Conservation (phyloP, 2,797 vertebrate genomes). For the Phylloscopus collybita region DNA sequence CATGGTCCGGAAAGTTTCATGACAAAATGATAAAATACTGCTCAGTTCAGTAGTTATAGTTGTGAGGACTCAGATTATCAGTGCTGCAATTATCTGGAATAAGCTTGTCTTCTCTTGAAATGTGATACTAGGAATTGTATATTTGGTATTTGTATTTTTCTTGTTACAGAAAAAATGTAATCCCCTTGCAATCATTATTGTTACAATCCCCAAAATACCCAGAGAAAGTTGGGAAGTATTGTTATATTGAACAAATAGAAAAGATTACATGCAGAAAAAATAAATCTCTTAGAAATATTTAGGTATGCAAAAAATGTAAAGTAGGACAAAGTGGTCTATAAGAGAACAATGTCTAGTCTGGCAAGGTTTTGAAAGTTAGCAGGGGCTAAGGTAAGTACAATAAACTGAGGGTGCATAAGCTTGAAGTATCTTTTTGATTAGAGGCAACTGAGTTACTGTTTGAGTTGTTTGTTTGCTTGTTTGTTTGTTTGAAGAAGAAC, state of each 20-base stretch:
- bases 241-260: not conserved
- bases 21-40: constrained; percentile 10
- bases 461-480: not conserved
- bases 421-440: not conserved
- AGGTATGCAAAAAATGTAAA: not conserved
- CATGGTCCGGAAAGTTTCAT: not conserved
- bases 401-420: not conserved
- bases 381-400: not conserved
- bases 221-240: not conserved
- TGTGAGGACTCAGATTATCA: not conserved
- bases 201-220: not conserved
- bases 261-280: not conserved
- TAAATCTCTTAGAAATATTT: not conserved
- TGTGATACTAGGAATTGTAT: not conserved
- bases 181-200: not conserved
- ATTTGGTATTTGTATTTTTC: not conserved
- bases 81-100: not conserved
- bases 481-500: not conserved
- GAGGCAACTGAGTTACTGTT: not conserved
- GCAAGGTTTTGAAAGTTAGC: not conserved
- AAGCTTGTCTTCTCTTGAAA: not conserved
- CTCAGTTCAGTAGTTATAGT: not conserved
- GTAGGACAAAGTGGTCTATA: not conserved
- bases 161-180: not conserved
- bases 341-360: not conserved